Percentiles rank a stretch among this genome's conserved stretches.
Evolutionary conservation across 2,888 invertebrate genomes (phyloP).

Genomic region (Meliscaeva auricollis): DNA sequence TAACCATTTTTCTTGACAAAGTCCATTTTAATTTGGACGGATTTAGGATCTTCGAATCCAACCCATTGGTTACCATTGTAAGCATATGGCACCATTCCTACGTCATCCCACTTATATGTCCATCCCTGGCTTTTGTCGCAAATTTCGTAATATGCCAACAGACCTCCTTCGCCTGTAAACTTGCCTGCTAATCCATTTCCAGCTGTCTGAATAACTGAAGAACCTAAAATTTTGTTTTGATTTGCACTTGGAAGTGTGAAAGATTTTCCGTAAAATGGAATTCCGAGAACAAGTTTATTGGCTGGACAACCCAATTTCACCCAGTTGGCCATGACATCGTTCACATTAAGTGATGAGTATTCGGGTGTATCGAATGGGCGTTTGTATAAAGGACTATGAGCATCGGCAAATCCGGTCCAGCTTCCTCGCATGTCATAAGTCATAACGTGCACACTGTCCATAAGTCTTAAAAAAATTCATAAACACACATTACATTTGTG

Average conservation of each 20-base stretch:
- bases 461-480: conserved; percentile 85
- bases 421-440: conserved; percentile 94
- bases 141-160: conserved; percentile 94
- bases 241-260: conserved; percentile 93
- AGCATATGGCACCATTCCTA: conserved; percentile 93
- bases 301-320: conserved; percentile 94
- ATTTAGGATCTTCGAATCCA: conserved; percentile 93
- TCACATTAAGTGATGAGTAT: conserved; percentile 95
- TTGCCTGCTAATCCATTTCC: conserved; percentile 94
- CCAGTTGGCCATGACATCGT: conserved; percentile 95
- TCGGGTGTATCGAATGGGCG: conserved; percentile 95
- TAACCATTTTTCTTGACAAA: conserved; percentile 93
- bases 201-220: conserved; percentile 95
- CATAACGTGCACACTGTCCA: conserved; percentile 94
- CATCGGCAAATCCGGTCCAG: conserved; percentile 96
- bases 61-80: conserved; percentile 96
- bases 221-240: conserved; percentile 92
- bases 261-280: conserved; percentile 95
- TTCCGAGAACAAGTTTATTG: conserved; percentile 94
- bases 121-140: conserved; percentile 90
- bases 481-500: background rate
- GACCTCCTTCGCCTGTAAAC: conserved; percentile 94
- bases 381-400: conserved; percentile 93
- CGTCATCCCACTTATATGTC: conserved; percentile 93
- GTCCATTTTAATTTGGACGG: conserved; percentile 95